These are phyloP conservation scores for Cataglyphis cursor DNA, from an alignment of 2,888 invertebrate genomes.

Conservation along the genomic window DNA sequence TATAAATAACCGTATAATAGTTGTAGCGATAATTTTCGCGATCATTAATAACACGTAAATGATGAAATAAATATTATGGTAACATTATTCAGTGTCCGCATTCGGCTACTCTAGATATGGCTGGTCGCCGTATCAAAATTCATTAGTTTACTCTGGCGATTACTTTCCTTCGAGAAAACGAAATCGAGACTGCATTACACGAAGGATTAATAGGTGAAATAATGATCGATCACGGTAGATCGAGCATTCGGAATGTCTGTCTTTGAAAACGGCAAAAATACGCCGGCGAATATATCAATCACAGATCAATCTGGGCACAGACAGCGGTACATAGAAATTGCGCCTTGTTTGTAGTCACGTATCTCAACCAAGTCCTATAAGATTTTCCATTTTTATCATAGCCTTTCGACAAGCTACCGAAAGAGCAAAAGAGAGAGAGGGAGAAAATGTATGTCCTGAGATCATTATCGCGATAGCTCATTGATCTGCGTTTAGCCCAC, in stretches of 20 bases:
- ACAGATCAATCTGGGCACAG: constrained; percentile 70
- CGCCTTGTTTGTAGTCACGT: constrained; percentile 36
- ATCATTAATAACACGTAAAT: constrained; percentile 40
- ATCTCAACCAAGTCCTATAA: constrained; percentile 55
- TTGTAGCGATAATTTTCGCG: neutral
- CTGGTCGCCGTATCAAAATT: constrained; percentile 62
- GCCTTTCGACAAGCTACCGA: constrained; percentile 59
- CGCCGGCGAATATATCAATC: constrained; percentile 72
- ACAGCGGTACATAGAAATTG: constrained; percentile 52
- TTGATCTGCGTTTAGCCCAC: constrained; percentile 2
- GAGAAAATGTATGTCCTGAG: neutral
- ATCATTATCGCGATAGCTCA: constrained; percentile 28
- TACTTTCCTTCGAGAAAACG: constrained; percentile 62
- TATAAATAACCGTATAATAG: neutral
- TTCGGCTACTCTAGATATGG: constrained; percentile 32
- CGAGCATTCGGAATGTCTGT: constrained; percentile 71
- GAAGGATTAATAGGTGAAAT: constrained; percentile 76
- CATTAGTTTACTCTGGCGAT: constrained; percentile 61
- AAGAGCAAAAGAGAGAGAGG: constrained; percentile 27
- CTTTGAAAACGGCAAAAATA: constrained; percentile 71
- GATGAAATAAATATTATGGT: constrained; percentile 37
- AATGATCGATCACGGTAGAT: constrained; percentile 78
- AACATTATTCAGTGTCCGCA: constrained; percentile 32
- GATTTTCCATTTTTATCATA: constrained; percentile 65
- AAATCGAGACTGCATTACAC: constrained; percentile 67